Conservation (phyloP, 2,888 invertebrate species). For the Punctoribates punctum region DNA sequence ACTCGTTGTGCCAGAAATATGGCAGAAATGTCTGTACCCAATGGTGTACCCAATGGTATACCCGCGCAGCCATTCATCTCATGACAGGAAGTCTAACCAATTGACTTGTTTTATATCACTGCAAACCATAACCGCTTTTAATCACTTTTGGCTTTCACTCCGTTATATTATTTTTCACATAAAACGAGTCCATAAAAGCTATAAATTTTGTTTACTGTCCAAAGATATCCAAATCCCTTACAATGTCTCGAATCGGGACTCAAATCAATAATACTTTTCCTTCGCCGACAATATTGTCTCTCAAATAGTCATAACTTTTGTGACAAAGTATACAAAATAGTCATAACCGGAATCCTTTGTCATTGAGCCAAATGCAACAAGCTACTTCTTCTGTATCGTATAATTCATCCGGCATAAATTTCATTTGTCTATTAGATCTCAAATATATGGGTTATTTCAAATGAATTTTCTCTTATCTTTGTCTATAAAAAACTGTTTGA, state of each 20-base stretch:
- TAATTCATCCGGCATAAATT: too few species aligned
- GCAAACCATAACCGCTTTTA: conserved; percentile 26
- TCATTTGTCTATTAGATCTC: too few species aligned
- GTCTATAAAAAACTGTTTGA: too few species aligned
- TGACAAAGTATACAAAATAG: too few species aligned
- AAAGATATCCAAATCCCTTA: too few species aligned
- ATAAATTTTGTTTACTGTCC: background rate
- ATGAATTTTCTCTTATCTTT: too few species aligned
- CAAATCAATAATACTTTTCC: too few species aligned
- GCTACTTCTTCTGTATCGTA: too few species aligned
- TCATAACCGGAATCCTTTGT: too few species aligned
- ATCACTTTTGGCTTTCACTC: background rate
- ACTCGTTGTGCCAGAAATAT: background rate
- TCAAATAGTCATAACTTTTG: background rate
- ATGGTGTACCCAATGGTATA: background rate
- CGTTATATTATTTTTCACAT: background rate
- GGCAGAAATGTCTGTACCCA: background rate
- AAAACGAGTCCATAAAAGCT: conserved; percentile 7
- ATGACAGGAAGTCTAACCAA: conserved; percentile 20
- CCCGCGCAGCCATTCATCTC: background rate
- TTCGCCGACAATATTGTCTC: background rate
- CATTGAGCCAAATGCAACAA: too few species aligned
- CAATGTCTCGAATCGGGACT: too few species aligned
- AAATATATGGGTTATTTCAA: too few species aligned
- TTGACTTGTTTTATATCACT: conserved; percentile 25